phyloP scores from a whole-genome alignment of 2,888 invertebrate species.

The Epirrhoe tristata region DNA sequence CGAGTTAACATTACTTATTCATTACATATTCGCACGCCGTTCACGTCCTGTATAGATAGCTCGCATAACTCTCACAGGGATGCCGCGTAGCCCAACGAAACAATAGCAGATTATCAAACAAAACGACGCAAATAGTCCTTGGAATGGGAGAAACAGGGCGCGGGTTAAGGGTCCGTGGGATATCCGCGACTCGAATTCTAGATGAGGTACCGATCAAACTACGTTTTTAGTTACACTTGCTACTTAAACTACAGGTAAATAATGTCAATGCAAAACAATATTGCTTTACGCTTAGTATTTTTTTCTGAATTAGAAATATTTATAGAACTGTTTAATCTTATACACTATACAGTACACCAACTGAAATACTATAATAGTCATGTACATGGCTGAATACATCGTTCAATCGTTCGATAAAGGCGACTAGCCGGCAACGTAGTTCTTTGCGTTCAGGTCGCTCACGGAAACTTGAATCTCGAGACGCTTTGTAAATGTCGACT shows the following conservation, averaged over 20 bases:
- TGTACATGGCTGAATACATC: slow-evolving; percentile 44
- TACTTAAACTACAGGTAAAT: slow-evolving; percentile 10
- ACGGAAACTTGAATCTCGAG: slow-evolving; percentile 60
- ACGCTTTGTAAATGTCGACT: slow-evolving; percentile 61
- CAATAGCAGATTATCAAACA: slow-evolving; percentile 84
- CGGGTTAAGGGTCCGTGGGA: slow-evolving; percentile 79
- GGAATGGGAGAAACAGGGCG: slow-evolving; percentile 77
- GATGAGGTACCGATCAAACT: slow-evolving; percentile 70
- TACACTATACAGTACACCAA: slow-evolving; percentile 2
- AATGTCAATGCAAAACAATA: slow-evolving; percentile 2
- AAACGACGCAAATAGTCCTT: slow-evolving; percentile 82
- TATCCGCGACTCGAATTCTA: slow-evolving; percentile 80
- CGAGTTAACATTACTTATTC: slow-evolving; percentile 63
- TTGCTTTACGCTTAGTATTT: not conserved
- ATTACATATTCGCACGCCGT: slow-evolving; percentile 75
- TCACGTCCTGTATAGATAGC: slow-evolving; percentile 81
- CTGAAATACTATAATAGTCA: slow-evolving; percentile 29
- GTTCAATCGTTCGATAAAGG: slow-evolving; percentile 60
- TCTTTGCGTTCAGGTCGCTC: slow-evolving; percentile 57
- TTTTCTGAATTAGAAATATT: not conserved
- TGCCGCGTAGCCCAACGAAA: slow-evolving; percentile 74
- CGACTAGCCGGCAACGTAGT: slow-evolving; percentile 58
- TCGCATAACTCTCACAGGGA: slow-evolving; percentile 81
- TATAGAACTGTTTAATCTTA: too few species aligned
- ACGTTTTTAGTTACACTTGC: slow-evolving; percentile 46